phyloP scores from a whole-genome alignment of 1,140 invertebrate species.

The Octopus sinensis region DNA sequence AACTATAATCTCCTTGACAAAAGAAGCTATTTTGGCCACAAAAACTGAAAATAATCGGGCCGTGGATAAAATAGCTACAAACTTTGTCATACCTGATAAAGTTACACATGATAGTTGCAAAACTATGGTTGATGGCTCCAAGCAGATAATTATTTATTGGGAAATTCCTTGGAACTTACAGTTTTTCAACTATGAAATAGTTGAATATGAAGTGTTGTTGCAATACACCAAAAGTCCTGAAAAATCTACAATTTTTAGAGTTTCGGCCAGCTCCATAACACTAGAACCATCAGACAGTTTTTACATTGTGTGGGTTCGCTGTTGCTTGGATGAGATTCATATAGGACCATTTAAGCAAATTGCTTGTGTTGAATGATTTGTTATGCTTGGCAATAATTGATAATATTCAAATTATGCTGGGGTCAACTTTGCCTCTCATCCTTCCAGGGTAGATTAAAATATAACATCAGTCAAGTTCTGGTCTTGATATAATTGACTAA shows the following conservation, averaged over 20 bases:
- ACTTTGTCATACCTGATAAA: not conserved
- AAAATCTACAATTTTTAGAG: not conserved
- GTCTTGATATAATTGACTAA: too few species aligned
- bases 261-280: not conserved
- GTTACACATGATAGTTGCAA: conserved; percentile 8
- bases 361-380: not conserved
- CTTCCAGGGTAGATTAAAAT: too few species aligned
- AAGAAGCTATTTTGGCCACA: conserved; percentile 21
- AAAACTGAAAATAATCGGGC: not conserved
- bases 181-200: conserved; percentile 16
- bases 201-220: conserved; percentile 36
- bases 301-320: conserved; percentile 27
- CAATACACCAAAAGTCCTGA: conserved; percentile 19
- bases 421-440: too few species aligned
- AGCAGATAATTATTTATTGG: not conserved
- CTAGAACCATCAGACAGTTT: not conserved
- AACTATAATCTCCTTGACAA: conserved; percentile 36
- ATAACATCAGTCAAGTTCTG: too few species aligned
- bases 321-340: conserved; percentile 20
- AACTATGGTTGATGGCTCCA: not conserved
- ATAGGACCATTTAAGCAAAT: conserved; percentile 22
- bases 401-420: too few species aligned
- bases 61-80: not conserved
- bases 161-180: conserved; percentile 13
- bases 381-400: too few species aligned